These are phyloP conservation scores for Hepsetus odoe DNA, from an alignment of 2,113 vertebrate species.

Conservation along the genomic window DNA sequence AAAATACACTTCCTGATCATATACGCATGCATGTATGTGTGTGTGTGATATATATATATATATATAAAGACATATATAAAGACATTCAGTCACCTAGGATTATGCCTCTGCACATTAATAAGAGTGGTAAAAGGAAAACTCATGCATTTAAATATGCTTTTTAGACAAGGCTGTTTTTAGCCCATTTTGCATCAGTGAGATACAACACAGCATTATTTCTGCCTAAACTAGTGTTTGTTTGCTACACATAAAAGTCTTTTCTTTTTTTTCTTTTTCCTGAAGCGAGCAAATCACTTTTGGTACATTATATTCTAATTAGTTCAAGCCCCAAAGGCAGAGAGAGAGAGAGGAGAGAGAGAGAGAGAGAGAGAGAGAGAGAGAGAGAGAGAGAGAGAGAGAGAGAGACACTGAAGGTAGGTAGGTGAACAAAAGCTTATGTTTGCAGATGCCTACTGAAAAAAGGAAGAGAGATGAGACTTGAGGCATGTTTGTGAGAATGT, in stretches of 20 bases:
- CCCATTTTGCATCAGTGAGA: slow-evolving; percentile 63
- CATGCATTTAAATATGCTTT: slow-evolving; percentile 84
- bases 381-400: slow-evolving; percentile 51
- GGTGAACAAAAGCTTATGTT: neutral
- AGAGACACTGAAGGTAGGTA: slow-evolving; percentile 22
- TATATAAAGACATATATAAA: slow-evolving; percentile 56
- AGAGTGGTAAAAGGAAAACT: slow-evolving; percentile 75
- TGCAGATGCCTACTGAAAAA: slow-evolving; percentile 4
- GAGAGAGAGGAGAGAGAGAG: slow-evolving; percentile 43
- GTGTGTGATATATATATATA: slow-evolving; percentile 48
- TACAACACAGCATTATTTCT: slow-evolving; percentile 68
- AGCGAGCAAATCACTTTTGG: slow-evolving; percentile 76
- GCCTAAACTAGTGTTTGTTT: slow-evolving; percentile 72
- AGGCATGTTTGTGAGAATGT: neutral
- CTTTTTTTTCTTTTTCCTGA: slow-evolving; percentile 77
- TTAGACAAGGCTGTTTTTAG: slow-evolving; percentile 69
- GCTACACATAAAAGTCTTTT: slow-evolving; percentile 76
- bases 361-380: slow-evolving; percentile 36
- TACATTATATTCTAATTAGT: slow-evolving; percentile 80
- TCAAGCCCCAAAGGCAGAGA: slow-evolving; percentile 69
- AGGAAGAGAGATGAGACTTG: neutral
- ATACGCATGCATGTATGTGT: neutral
- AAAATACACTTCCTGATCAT: slow-evolving; percentile 54
- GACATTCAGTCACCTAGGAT: slow-evolving; percentile 72
- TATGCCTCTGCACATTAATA: slow-evolving; percentile 73